Base-by-base conservation (phyloP, 2,888 invertebrate species). In the Andrena haemorrhoa region DNA sequence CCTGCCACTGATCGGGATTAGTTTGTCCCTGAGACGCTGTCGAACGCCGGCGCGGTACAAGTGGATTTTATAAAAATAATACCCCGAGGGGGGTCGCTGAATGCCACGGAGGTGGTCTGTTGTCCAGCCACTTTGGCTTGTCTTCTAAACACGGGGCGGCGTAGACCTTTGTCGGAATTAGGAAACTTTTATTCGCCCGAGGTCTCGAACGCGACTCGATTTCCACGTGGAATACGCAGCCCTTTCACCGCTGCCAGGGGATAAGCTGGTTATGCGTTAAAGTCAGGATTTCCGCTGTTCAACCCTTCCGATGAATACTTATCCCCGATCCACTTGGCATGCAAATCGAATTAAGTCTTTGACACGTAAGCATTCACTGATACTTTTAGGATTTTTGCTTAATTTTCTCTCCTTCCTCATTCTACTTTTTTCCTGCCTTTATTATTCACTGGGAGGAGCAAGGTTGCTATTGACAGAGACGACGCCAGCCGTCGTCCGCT, bases 151-250 rank as follows among this genome's bases (percentile, higher is more conserved):
- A 90, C 79, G 79, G 86, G 86, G 88, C 86, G 87, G 79, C 84
- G 68, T 79, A 70, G 65, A 80, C 86, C 89, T 91, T 91, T 92
- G 89, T 90, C 23, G 80, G 90, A 90, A 91, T 92, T 91, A 91
- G 88, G 79, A 72, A 85, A 86, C 81, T 90, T 90, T 89, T 84
- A 81, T 89, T 78, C 77, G 47, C 56, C 73, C 64, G 53, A 56
- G 31, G 69, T 73, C 84, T 76, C 82, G 12, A 86, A 85, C 78
- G 74, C 56, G 69, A 82, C 72, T 72, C 80, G 33, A 75, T 80
- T 72, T 80, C 33, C 58, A 2, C 49, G 23, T 65, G 65, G 65
- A 76, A 82, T 73, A 76, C 71, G 20, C 63, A 69, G 51, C 41
- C 72, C 51, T 69, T 69, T 69, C 56, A 12, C 1, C 7, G 7